Evolutionary conservation across 30 jellyfish, hydroid and myxozoan genomes (phyloP).

Genomic region (Haliclystus octoradiatus): DNA sequence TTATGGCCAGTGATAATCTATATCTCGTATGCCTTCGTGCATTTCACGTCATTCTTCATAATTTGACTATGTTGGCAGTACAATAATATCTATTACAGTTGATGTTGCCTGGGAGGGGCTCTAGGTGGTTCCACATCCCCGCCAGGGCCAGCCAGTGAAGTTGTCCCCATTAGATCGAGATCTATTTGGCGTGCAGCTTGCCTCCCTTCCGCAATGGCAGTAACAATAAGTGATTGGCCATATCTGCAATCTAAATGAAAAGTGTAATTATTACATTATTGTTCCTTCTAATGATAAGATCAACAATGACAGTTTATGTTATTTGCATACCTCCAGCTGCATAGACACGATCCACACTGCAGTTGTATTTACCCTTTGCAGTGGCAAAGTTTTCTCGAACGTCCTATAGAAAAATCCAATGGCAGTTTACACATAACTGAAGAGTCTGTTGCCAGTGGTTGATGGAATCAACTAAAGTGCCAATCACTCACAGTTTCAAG

Average conservation of each 20-base stretch:
- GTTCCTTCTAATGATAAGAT: too few relatives aligned
- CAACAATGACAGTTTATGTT: too few relatives aligned
- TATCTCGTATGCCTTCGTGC: too few relatives aligned
- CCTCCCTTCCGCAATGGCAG: conserved; percentile 78
- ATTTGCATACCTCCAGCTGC: conserved; percentile 83
- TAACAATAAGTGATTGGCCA: conserved; percentile 64
- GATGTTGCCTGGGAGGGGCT: conserved; percentile 46
- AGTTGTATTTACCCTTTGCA: conserved; percentile 30
- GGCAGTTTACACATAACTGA: neutral
- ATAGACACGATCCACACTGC: conserved; percentile 28
- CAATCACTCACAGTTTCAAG: conserved; percentile 35
- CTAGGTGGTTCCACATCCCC: conserved; percentile 69
- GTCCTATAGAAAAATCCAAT: conserved; percentile 15
- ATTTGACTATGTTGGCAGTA: too few relatives aligned
- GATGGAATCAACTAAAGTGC: neutral
- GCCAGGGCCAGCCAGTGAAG: conserved; percentile 75
- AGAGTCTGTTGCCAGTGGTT: neutral
- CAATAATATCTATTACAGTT: neutral
- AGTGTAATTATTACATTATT: neutral
- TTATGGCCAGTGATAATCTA: too few relatives aligned
- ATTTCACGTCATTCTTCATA: too few relatives aligned
- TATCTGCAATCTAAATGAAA: conserved; percentile 37
- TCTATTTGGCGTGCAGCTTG: conserved; percentile 75
- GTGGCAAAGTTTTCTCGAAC: conserved; percentile 54
- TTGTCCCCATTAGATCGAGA: conserved; percentile 63